Evolutionary conservation across 2,888 invertebrate genomes (phyloP).

Genomic region (Stenolophus ochropezus): DNA sequence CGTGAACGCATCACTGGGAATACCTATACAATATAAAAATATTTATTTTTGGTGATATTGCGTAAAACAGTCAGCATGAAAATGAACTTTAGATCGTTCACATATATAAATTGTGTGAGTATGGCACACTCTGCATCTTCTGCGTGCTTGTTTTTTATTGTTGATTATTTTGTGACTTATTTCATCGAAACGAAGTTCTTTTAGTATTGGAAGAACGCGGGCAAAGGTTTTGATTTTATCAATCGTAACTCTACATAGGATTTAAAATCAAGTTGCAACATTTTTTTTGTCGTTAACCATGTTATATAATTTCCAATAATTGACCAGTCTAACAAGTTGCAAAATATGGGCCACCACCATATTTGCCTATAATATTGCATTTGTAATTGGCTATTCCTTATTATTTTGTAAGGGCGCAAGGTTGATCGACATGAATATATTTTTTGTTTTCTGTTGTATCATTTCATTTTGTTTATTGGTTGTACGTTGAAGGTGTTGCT

Average conservation of each 20-base stretch:
- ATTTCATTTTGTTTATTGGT: not conserved
- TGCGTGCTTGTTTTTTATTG: not conserved
- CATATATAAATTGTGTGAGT: not conserved
- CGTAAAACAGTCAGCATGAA: not conserved
- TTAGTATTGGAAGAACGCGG: not conserved
- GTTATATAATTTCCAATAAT: constrained; percentile 20
- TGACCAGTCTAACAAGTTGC: not conserved
- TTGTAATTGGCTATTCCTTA: not conserved
- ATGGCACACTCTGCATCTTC: not conserved
- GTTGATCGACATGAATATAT: not conserved
- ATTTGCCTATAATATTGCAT: not conserved
- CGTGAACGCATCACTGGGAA: not conserved
- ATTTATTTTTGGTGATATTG: not conserved
- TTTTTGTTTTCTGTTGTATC: constrained; percentile 1
- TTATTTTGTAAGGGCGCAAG: not conserved
- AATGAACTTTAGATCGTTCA: not conserved
- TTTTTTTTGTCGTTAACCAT: not conserved
- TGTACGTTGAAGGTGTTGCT: not conserved
- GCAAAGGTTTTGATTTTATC: not conserved
- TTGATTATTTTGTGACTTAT: not conserved
- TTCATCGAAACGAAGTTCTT: not conserved
- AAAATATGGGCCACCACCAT: constrained; percentile 18
- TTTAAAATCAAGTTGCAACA: constrained; percentile 8
- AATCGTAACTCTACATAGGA: not conserved
- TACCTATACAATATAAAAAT: not conserved